These are phyloP conservation scores for Sceloporus tristichus DNA, from an alignment of 2,113 vertebrate genomes.

Conservation along the genomic window DNA sequence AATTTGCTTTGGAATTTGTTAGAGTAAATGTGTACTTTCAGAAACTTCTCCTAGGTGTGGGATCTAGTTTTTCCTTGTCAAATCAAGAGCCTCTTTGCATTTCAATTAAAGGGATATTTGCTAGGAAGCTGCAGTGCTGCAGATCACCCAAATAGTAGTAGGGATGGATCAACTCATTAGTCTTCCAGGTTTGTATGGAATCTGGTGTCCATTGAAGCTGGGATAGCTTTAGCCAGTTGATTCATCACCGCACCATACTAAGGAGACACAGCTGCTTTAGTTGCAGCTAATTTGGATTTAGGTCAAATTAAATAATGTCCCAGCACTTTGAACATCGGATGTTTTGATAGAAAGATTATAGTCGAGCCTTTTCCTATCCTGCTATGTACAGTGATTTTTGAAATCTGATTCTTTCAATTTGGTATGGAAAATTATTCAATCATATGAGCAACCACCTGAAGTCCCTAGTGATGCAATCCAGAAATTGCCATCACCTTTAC, in stretches of 20 bases:
- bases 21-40: neutral
- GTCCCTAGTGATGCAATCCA: neutral
- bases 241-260: too few species aligned
- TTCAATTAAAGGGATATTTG: neutral
- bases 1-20: neutral
- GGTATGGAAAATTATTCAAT: too few species aligned
- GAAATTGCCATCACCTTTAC: neutral
- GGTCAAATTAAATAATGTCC: too few species aligned
- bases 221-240: too few species aligned
- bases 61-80: too few species aligned
- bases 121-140: neutral
- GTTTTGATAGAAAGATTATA: neutral
- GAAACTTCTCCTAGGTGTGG: neutral
- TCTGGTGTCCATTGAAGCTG: too few species aligned
- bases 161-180: neutral
- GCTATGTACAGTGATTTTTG: neutral
- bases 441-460: neutral
- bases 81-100: too few species aligned
- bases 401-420: too few species aligned
- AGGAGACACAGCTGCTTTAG: too few species aligned
- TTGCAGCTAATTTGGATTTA: too few species aligned
- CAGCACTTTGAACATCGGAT: too few species aligned
- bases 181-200: too few species aligned
- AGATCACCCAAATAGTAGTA: neutral
- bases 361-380: neutral